Conservation (phyloP, 2,888 invertebrate genomes). For the Ametastegia equiseti region DNA sequence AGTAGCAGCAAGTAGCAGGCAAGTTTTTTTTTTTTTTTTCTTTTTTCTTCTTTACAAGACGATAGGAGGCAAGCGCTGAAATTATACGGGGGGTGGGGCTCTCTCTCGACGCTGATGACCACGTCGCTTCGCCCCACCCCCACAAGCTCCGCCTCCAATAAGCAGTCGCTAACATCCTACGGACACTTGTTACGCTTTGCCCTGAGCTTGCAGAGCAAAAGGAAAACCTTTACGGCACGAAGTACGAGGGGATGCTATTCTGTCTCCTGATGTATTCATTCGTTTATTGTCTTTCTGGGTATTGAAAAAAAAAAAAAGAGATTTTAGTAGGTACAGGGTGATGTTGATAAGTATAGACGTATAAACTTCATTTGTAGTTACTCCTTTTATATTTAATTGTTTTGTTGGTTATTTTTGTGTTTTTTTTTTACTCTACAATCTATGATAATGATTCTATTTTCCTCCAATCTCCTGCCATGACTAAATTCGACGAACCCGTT, state of each 20-base stretch:
- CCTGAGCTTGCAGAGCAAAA: conserved; percentile 53
- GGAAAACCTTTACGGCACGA: conserved; percentile 7
- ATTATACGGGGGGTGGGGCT: conserved; percentile 61
- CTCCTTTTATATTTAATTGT: no score
- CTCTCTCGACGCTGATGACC: conserved; percentile 61
- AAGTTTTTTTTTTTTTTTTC: no score
- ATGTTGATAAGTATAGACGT: no score
- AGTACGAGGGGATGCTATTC: not conserved
- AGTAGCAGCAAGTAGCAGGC: conserved; percentile 52
- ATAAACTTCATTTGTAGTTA: no score
- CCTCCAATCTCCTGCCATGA: not conserved
- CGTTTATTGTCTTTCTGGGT: not conserved
- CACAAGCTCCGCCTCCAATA: conserved; percentile 73
- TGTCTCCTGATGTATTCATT: not conserved
- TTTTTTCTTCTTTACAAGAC: conserved; percentile 57
- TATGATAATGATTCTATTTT: not conserved
- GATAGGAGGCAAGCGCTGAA: conserved; percentile 41
- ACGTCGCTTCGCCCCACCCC: conserved; percentile 65
- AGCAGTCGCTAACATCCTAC: conserved; percentile 70
- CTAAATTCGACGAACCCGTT: not conserved
- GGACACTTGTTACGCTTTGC: conserved; percentile 75
- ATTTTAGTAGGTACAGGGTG: no score
- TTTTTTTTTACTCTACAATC: not conserved
- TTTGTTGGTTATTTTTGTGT: no score
- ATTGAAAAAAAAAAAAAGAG: not conserved